Evolutionary conservation across 2,113 vertebrate genomes (phyloP), one percentile per base, ranked within the genome.

Genomic region (Plestiodon gilberti): DNA sequence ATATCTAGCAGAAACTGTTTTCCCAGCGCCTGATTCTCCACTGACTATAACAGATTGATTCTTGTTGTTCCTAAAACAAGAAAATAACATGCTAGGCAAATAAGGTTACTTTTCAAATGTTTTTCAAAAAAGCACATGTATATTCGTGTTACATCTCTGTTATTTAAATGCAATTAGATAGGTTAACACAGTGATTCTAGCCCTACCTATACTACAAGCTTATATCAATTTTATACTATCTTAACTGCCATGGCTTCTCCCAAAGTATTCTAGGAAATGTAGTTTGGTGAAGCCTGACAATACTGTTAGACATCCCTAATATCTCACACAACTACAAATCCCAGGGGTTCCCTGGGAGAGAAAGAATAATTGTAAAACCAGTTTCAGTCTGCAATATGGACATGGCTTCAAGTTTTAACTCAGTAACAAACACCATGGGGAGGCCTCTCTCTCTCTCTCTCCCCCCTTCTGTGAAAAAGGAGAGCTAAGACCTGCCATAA

Each of bases 21-120:
- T 99, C 13, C 99, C 99, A 5, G 99, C 99, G 81, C 99, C 99
- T 0, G 99, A 99, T 93, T 99, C 99, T 35, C 99, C 99, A 2
- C 99, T 99, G 85, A 99, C 98, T 62, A 99, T 99, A 75, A 99
- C 97, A 2, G 99, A 99, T 94, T 99, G 99, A 87, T 99, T 99
- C 92, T 94, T 98, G 84, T 97, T 96, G 91, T 99, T 98, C 92
- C 99, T 99, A 81, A 86, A 93, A 88, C 6, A 86, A 94, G 93
- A 67, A 1, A 43, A 91, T 15, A 75, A 62, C n/a, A 10, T 17
- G 15, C 67, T 55, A 35, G 28, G 65, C 9, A 64, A 78, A 78
- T 65, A 88, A 84, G 71, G 20, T 62, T 1, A 74, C 62, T 33
- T 87, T 64, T 84, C 13, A 69, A 78, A 67, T 38, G 15, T n/a